Evolutionary conservation across 2,888 invertebrate species (phyloP).

Genomic region (Lithophane leautieri): DNA sequence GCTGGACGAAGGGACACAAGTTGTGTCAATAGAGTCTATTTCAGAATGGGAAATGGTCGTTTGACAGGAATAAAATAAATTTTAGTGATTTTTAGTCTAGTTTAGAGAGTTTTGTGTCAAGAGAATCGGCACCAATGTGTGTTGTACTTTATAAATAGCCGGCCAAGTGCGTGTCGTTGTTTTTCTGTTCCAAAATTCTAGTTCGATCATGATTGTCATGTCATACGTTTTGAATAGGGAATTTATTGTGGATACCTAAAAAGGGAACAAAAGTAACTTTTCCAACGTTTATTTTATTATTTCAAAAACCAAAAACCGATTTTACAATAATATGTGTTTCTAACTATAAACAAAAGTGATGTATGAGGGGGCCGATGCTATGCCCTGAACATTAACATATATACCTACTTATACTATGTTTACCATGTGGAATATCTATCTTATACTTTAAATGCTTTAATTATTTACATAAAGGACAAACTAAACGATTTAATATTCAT

Average conservation of each 20-base stretch:
- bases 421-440: slow-evolving; percentile 69
- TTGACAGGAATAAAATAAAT: too few species aligned
- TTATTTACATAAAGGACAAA: slow-evolving; percentile 69
- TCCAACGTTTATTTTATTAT: slow-evolving; percentile 70
- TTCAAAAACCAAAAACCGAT: slow-evolving; percentile 74
- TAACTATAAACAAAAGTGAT: slow-evolving; percentile 68
- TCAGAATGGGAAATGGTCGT: too few species aligned
- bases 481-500: slow-evolving; percentile 66
- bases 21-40: too few species aligned
- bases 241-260: neutral
- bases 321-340: slow-evolving; percentile 69
- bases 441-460: slow-evolving; percentile 74
- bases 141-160: too few species aligned
- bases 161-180: too few species aligned
- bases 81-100: too few species aligned
- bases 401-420: slow-evolving; percentile 67
- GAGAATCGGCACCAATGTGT: too few species aligned
- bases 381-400: slow-evolving; percentile 47
- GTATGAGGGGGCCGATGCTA: slow-evolving; percentile 55
- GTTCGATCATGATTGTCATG: too few species aligned
- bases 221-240: neutral
- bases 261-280: slow-evolving; percentile 38
- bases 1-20: too few species aligned
- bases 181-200: too few species aligned
- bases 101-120: too few species aligned